phyloP scores from a whole-genome alignment of 2,888 invertebrate species.

The Cancer borealis region DNA sequence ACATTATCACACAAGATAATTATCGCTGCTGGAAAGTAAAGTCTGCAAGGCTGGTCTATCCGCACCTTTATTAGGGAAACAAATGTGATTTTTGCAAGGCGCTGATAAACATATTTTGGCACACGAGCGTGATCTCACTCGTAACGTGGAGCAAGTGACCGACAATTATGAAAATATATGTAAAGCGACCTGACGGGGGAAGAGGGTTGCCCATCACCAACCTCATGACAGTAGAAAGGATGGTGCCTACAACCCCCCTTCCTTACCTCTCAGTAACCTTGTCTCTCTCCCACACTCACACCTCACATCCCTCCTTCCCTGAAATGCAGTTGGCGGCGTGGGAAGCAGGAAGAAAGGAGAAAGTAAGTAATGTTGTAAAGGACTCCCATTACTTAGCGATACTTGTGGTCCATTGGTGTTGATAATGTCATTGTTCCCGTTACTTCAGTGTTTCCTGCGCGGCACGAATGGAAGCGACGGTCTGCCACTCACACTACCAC shows the following conservation, averaged over 20 bases:
- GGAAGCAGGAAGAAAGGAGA: conserved; percentile 4
- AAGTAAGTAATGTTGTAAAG: background rate
- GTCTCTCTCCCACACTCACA: background rate
- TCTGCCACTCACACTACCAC: background rate
- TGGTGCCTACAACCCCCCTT: background rate
- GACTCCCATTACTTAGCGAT: background rate
- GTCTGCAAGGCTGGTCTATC: background rate
- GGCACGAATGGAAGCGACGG: background rate
- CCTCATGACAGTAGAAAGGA: conserved; percentile 23
- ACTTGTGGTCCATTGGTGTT: background rate
- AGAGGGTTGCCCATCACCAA: background rate
- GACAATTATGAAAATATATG: conserved; percentile 41
- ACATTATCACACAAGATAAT: background rate
- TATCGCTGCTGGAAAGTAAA: background rate
- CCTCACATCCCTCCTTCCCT: background rate
- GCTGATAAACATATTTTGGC: background rate
- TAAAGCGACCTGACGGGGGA: conserved; percentile 7
- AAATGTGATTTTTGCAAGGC: background rate
- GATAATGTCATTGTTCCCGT: conserved; percentile 10
- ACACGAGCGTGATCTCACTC: background rate
- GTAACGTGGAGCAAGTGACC: conserved; percentile 5
- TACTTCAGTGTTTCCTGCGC: conserved; percentile 21
- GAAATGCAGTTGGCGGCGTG: background rate
- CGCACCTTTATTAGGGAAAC: conserved; percentile 7
- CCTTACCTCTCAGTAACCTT: background rate